phyloP scores from a whole-genome alignment of 2,888 invertebrate species.

The Colletes collaris region DNA sequence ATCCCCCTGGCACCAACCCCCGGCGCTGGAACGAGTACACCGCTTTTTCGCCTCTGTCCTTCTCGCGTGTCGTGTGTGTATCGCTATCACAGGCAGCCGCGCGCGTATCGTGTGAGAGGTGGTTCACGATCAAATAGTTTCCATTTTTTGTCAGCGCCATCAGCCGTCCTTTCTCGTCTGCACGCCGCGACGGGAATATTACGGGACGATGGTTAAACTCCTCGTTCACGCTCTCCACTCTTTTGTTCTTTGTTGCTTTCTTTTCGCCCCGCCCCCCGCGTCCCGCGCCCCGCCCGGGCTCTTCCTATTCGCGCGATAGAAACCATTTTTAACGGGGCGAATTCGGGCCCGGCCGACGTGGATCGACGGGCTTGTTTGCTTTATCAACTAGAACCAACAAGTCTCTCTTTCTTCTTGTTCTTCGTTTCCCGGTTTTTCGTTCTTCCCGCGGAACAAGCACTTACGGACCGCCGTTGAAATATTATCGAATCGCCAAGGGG shows the following conservation, averaged over 20 bases:
- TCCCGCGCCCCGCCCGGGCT: slow-evolving; percentile 3
- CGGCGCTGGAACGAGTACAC: slow-evolving; percentile 33
- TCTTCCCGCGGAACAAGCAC: neutral
- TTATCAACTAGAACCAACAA: slow-evolving; percentile 16
- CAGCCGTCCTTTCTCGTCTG: slow-evolving; percentile 69
- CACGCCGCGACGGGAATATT: slow-evolving; percentile 68
- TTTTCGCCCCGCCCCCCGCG: slow-evolving; percentile 29
- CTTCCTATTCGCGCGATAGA: slow-evolving; percentile 57
- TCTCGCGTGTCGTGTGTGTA: slow-evolving; percentile 53
- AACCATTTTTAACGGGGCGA: slow-evolving; percentile 37
- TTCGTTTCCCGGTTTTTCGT: neutral
- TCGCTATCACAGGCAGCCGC: slow-evolving; percentile 46
- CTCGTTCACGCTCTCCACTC: slow-evolving; percentile 64
- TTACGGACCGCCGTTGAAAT: neutral
- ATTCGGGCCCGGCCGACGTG: slow-evolving; percentile 8
- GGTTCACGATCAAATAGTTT: slow-evolving; percentile 80
- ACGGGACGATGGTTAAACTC: slow-evolving; percentile 72
- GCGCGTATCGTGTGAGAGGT: slow-evolving; percentile 51
- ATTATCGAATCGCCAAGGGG: neutral
- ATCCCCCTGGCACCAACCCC: slow-evolving; percentile 37
- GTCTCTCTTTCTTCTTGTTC: slow-evolving; percentile 8
- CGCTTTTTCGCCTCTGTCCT: slow-evolving; percentile 53
- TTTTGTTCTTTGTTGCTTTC: slow-evolving; percentile 60
- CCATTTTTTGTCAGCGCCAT: slow-evolving; percentile 73
- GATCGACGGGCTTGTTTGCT: slow-evolving; percentile 27